Base-by-base conservation (phyloP, 2,888 invertebrate species). In the Plagodis dolabraria region DNA sequence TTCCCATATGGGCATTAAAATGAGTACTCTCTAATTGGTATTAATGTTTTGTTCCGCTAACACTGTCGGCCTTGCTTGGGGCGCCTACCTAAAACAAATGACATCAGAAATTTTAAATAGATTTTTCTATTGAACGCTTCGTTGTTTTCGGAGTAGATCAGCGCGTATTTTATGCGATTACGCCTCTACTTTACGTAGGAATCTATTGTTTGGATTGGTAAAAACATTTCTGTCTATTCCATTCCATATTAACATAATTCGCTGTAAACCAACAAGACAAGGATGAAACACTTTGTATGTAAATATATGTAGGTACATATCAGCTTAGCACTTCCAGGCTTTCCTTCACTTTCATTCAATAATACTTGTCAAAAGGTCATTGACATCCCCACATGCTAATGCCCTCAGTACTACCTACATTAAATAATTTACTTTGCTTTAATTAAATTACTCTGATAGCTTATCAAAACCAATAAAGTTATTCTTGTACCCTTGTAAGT, bases 71-170 rank as follows among this genome's bases (percentile, higher is more conserved):
- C 87, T 89, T 86, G 88, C 67, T 68, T 69, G 68, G 68, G 73
- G 82, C 86, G 83, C 87, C 85, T 87, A 87, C 86, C 49, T 46
- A 40, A 8, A 83, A 82, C 74, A 76, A 76, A 52, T 92, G 92
- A 92, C 90, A 91, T 91, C 92, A 92, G 79, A 84, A 79, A 83
- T 85, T 88, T 81, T 86, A 90, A 89, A 92, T 92, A 92, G 91
- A 88, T 67, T 80, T 79, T 75, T 70, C 68, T 76, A 76, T 74
- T 77, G 72, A 80, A 74, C 79, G 74, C 42, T 71, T 75, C 44
- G 70, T 76, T 79, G 78, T 81, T 81, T 79, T 75, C 67, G 64
- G 71, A 68, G 59, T 60, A 61, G 55, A 43, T 43, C 60, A 60
- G 42, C 50, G 48, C 36, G 51, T 51, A 44, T 48, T 56, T 60